Evolutionary conservation across 1,140 invertebrate species (phyloP).

Genomic region (Dysdera silvatica): DNA sequence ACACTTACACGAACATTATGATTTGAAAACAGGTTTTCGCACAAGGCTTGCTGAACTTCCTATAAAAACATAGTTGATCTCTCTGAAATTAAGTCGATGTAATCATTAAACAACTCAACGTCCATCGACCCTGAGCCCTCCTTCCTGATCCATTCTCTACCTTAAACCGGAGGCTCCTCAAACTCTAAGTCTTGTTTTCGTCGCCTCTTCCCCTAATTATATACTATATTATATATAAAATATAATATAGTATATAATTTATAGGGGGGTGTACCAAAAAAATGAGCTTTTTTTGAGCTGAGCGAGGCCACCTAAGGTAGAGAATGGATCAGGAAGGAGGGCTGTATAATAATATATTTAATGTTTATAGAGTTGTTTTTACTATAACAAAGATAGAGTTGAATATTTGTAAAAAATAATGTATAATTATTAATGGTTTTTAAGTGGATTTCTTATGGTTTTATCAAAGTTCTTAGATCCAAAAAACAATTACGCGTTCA

Average conservation of each 20-base stretch:
- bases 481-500: conserved; percentile 4
- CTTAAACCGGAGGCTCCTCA: conserved; percentile 2
- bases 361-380: conserved; percentile 8
- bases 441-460: not conserved
- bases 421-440: conserved; percentile 7
- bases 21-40: not conserved
- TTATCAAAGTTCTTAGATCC: not conserved
- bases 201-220: conserved; percentile 9
- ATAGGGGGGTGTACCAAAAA: conserved; percentile 17
- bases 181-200: conserved; percentile 8
- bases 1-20: not conserved
- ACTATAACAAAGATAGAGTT: too few species aligned
- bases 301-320: conserved; percentile 2
- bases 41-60: not conserved
- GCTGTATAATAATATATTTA: not conserved
- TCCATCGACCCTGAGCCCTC: conserved; percentile 5
- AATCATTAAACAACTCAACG: too few species aligned
- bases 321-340: too few species aligned
- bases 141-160: conserved; percentile 8
- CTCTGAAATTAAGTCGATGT: too few species aligned
- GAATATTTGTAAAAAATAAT: conserved; percentile 12
- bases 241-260: conserved; percentile 13
- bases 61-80: not conserved
- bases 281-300: conserved; percentile 12
- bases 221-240: conserved; percentile 13